These are phyloP conservation scores for Polymixis flavicincta DNA, from an alignment of 2,888 invertebrate species.

Conservation along the genomic window DNA sequence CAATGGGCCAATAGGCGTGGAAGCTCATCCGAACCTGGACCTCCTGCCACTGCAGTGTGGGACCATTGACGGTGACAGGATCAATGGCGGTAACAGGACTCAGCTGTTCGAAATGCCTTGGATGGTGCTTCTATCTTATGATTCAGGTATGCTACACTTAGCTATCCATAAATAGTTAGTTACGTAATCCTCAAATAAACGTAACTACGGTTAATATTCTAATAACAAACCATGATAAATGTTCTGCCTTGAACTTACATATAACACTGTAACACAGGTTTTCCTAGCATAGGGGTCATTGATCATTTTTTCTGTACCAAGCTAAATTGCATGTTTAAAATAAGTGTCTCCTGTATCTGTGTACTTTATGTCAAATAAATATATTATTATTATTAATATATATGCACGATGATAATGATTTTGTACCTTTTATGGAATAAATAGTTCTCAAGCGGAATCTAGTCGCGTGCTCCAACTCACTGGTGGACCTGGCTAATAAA, in stretches of 20 bases:
- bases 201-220: neutral
- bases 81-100: conserved; percentile 92
- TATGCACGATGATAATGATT: neutral
- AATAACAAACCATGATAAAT: neutral
- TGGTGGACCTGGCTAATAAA: no score
- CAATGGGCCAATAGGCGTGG: conserved; percentile 54
- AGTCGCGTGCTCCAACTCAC: no score
- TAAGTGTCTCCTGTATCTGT: no score
- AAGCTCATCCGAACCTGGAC: conserved; percentile 66
- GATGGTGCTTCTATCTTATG: conserved; percentile 94
- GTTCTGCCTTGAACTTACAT: neutral
- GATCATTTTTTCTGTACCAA: no score
- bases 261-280: no score
- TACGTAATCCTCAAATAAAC: neutral
- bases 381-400: no score
- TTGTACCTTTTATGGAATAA: neutral
- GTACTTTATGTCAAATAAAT: no score
- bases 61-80: conserved; percentile 86
- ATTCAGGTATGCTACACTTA: conserved; percentile 71
- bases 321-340: no score
- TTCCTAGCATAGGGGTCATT: no score
- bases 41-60: conserved; percentile 90
- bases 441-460: no score
- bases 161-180: no score
- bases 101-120: conserved; percentile 93